Evolutionary conservation across 2,113 vertebrate species (phyloP).

Genomic region (Pagrus major): DNA sequence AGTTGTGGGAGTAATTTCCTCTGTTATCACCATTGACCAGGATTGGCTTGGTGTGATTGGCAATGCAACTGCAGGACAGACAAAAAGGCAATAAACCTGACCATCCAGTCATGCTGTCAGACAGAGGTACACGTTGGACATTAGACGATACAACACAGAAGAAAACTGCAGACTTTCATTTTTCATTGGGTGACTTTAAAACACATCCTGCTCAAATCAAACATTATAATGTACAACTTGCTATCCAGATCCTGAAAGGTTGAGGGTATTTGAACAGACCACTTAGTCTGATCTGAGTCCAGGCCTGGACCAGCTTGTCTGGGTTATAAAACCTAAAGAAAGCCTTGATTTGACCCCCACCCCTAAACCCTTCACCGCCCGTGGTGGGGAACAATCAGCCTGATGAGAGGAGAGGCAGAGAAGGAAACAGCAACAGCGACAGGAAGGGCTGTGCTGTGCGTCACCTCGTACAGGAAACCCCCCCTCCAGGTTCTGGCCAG

Average conservation of each 20-base stretch:
- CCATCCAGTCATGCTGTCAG: background rate
- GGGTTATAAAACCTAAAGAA: slow-evolving; percentile 49
- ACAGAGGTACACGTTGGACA: slow-evolving; percentile 4
- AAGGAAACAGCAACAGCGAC: slow-evolving; percentile 86
- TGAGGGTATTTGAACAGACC: slow-evolving; percentile 1
- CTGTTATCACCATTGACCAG: slow-evolving; percentile 31
- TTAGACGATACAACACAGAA: background rate
- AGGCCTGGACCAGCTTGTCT: slow-evolving; percentile 26
- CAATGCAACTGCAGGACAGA: slow-evolving; percentile 69
- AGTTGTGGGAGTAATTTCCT: slow-evolving; percentile 67
- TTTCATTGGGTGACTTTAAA: slow-evolving; percentile 4
- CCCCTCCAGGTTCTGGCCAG: slow-evolving; percentile 82
- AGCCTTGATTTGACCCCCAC: slow-evolving; percentile 40
- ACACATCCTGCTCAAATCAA: background rate
- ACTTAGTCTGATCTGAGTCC: slow-evolving; percentile 12
- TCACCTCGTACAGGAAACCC: slow-evolving; percentile 86
- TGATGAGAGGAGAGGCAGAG: slow-evolving; percentile 82
- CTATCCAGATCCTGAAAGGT: slow-evolving; percentile 1
- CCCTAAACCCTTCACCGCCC: slow-evolving; percentile 42
- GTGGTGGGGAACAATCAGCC: slow-evolving; percentile 85
- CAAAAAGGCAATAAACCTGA: slow-evolving; percentile 20
- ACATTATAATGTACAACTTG: background rate
- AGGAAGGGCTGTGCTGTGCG: slow-evolving; percentile 87
- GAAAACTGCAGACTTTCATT: background rate
- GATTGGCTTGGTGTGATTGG: slow-evolving; percentile 20